phyloP scores from a whole-genome alignment of 2,113 vertebrate genomes.

The Rutilus rutilus region DNA sequence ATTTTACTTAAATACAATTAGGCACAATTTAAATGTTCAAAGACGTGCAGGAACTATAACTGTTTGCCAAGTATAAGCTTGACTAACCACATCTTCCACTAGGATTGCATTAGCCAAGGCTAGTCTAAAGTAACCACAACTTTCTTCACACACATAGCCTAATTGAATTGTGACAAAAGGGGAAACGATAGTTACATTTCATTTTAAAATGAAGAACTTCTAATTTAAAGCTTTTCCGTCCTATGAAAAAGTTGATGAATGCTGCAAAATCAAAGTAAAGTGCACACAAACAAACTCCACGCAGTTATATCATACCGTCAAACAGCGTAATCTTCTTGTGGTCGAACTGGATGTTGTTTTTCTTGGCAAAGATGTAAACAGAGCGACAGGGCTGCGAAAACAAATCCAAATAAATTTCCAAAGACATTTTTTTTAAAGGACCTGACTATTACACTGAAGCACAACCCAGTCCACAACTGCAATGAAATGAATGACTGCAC shows the following conservation, averaged over 20 bases:
- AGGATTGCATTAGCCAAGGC: too few species aligned
- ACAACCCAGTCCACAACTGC: background rate
- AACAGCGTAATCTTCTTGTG: slow-evolving; percentile 74
- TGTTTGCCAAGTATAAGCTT: background rate
- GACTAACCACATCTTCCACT: background rate
- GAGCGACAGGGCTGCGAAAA: slow-evolving; percentile 84
- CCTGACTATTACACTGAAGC: background rate
- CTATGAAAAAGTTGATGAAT: background rate
- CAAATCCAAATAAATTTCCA: slow-evolving; percentile 86
- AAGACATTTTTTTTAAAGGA: slow-evolving; percentile 52
- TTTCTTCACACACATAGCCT: background rate
- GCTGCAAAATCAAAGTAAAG: background rate
- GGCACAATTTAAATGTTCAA: background rate
- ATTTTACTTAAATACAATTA: too few species aligned
- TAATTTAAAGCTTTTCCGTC: background rate
- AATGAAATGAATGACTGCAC: too few species aligned
- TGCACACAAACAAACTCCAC: background rate
- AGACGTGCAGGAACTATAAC: background rate
- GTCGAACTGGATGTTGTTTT: slow-evolving; percentile 79
- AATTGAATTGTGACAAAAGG: background rate
- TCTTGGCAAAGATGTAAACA: slow-evolving; percentile 83
- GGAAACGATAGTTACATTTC: background rate
- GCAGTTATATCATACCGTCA: slow-evolving; percentile 69
- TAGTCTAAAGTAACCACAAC: background rate
- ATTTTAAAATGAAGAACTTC: background rate